Conservation (phyloP, 2,888 invertebrate species). For the Polydesmus complanatus region DNA sequence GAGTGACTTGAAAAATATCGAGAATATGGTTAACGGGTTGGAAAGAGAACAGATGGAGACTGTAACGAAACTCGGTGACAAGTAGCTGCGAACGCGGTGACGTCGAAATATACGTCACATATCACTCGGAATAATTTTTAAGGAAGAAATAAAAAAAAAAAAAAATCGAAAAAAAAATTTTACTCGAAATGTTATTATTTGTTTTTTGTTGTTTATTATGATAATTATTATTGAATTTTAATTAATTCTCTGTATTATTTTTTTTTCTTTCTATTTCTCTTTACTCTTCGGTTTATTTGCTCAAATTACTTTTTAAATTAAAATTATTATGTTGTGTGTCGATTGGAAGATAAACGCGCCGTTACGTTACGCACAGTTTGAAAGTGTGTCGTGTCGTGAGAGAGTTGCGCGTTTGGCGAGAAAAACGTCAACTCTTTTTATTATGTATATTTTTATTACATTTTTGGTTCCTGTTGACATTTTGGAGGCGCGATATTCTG, state of each 20-base stretch:
- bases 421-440: not conserved
- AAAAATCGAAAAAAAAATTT: too few relatives aligned
- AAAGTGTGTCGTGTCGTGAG: not conserved
- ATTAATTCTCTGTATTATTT: too few relatives aligned
- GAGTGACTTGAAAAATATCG: conserved; percentile 80
- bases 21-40: conserved; percentile 92
- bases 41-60: conserved; percentile 50
- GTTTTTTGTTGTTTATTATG: not conserved
- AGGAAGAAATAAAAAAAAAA: too few relatives aligned
- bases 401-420: too few relatives aligned
- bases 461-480: not conserved
- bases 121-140: too few relatives aligned
- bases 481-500: not conserved
- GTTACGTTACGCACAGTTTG: not conserved
- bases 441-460: not conserved
- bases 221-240: too few relatives aligned
- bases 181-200: not conserved
- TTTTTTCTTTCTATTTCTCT: not conserved
- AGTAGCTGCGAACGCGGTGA: conserved; percentile 14
- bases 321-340: too few relatives aligned
- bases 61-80: conserved; percentile 19
- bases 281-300: not conserved
- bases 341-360: not conserved
- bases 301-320: not conserved
- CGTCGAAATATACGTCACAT: too few relatives aligned